Base-by-base conservation (phyloP, 2,113 vertebrate species). In the Sapayoa aenigma region DNA sequence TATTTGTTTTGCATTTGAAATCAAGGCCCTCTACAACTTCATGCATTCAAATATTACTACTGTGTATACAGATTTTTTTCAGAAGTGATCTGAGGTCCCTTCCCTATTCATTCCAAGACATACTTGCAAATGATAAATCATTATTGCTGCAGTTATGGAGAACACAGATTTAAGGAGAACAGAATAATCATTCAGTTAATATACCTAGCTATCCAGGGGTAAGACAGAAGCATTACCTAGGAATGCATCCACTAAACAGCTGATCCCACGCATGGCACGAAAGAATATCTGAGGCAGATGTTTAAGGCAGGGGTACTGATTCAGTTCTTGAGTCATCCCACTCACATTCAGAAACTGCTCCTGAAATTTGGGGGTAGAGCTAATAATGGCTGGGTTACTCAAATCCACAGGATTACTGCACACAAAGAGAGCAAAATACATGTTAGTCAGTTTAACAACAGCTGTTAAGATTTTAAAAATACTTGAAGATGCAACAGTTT, bases 221-320 rank as follows among this genome's bases (percentile, higher is more conserved):
- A 95, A 93, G 41, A 94, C 35, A 86, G 63, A 91, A 94, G 95
- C 76, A 86, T 98, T 98, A 99, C 99, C 99, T 97, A 99, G 97
- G 95, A 99, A 99, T 41, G 99, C 99, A 96, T 99, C 99, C 96
- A 99, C 99, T 52, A 99, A 98, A 94, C 98, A 99, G 98, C 99
- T 99, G 98, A 99, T 97, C 55, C 99, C 99, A 97, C 98, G 98
- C 99, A 99, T 99, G 97, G 99, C 99, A 98, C 99, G 98, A 96
- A 99, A 99, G 98, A 99, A 99, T 97, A 99, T 99, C 74, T 99
- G 99, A 97, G 99, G 99, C 89, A 99, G 98, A 96, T 99, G 99
- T 96, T 99, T 99, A 96, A 99, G 98, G 98, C 99, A 99, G 53
- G 98, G 99, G 95, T 99, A 99, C 94, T 99, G 98, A 92, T 99